Evolutionary conservation across 2,113 vertebrate genomes (phyloP).

Genomic region (Sigmodon hispidus): DNA sequence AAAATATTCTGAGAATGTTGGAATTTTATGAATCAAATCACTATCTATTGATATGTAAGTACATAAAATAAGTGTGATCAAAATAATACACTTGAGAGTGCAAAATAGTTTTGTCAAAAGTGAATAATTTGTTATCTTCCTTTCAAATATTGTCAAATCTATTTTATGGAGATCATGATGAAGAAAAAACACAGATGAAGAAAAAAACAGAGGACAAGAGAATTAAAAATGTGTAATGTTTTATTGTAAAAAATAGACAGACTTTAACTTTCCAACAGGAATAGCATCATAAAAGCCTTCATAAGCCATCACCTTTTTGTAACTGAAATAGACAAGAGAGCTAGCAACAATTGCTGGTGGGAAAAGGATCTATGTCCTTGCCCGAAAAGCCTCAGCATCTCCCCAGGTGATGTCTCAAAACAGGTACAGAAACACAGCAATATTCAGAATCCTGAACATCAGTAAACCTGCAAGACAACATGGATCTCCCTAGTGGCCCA

Average conservation of each 20-base stretch:
- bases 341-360: background rate
- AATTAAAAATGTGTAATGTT: conserved; percentile 67
- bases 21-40: conserved; percentile 1
- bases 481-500: background rate
- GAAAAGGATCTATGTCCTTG: background rate
- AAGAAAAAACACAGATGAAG: conserved; percentile 37
- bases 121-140: background rate
- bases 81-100: background rate
- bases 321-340: conserved; percentile 16
- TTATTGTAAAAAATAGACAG: conserved; percentile 87
- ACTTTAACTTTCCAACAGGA: conserved; percentile 81
- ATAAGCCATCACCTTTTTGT: background rate
- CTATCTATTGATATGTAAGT: background rate
- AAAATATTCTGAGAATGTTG: conserved; percentile 8
- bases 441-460: conserved; percentile 9
- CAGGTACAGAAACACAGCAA: background rate
- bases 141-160: conserved; percentile 31
- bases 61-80: background rate
- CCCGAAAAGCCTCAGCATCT: background rate
- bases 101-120: background rate
- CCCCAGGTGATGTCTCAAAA: background rate
- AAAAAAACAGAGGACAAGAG: conserved; percentile 4
- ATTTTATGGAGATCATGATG: background rate
- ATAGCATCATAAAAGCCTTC: conserved; percentile 64
- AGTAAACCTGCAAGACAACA: background rate